Base-by-base conservation (phyloP, 2,113 vertebrate species). In the Aspiorhynchus laticeps region DNA sequence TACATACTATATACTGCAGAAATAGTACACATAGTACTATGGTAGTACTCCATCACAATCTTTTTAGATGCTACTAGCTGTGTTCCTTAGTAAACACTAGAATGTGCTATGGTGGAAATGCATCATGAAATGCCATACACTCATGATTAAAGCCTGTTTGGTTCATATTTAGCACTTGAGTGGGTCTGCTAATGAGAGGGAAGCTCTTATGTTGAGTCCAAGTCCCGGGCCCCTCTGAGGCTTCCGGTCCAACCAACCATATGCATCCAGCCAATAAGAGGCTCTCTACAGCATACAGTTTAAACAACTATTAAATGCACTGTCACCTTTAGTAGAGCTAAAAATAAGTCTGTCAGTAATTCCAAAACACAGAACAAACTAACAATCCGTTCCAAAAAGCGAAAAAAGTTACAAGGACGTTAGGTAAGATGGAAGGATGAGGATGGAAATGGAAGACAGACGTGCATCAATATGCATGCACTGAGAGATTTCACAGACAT, bases 391-490 rank as follows among this genome's bases (percentile, higher is more conserved):
- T n/a, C 24, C 59, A 46, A 9, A 61, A 48, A 86, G 36, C 51
- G 2, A 46, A 53, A 65, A 19, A 74, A 43, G 74, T 75, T 76
- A 67, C 65, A 31, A 38, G 28, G 48, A 24, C 61, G 1, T 15
- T 17, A 10, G n/a, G 19, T 33, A 63, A 26, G 21, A 56, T 61
- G 26, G 21, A 80, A 26, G 7, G 11, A 53, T 46, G 76, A n/a
- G 26, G 41, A 43, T 43, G 36, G 67, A 53, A 80, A 69, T 8
- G 36, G 41, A 43, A 26, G 63, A 73, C 24, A 63, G 71, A 80
- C 43, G 61, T 73, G 65, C 65, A 84, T 74, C 83, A 74, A 61
- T 80, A 56, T 87, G 71, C 79, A 56, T 88, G 46, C 79, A 80
- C 73, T 86, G 61, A 14, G 83, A 46, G 61, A 31, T 56, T 53